Base-by-base conservation (phyloP, 1,140 invertebrate species). In the Dolichoris vasculosae region DNA sequence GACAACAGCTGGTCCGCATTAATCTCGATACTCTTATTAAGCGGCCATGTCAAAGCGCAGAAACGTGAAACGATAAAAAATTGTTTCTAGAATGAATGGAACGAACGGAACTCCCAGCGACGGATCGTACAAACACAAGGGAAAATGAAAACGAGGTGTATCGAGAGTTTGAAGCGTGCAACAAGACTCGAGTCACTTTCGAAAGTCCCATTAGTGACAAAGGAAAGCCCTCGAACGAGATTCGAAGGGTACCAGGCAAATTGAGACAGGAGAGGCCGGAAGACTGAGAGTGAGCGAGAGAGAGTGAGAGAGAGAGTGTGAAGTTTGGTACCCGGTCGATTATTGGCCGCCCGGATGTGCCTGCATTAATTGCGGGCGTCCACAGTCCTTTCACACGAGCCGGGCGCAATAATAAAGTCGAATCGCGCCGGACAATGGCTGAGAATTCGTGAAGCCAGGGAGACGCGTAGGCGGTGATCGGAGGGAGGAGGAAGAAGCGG, bases 401-500 rank as follows among this genome's bases (percentile, higher is more conserved):
- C 20, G 30, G 26, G 20, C 38, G 26, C 32, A 13, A 63, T 76
- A 83, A 83, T 83, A 76, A 64, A 76, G 48, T 59, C 55, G 55
- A 59, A 76, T 8, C 35, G n/a, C 43, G 51, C 79, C 84, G 87
- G 88, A 90, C 89, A 90, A 90, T 90, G 87, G 87, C 85, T 87
- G 87, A 88, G 86, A 88, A 89, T 89, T 89, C 87, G 88, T 89
- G 89, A 88, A 88, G 87, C 71, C 85, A 84, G 87, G 81, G 51
- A 88, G 86, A 87, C 64, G 90, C 88, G 90, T 91, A 90, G 91
- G 91, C 90, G 91, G 90, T 90, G 91, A 89, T 90, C 89, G 86
- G 86, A 86, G 86, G 85, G 67, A 23, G 40, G 3, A 32, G 17
- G 13, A 46, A 35, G 55, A 82, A 73, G 80, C 43, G 11, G n/a